Conservation (phyloP, 2,888 invertebrate species). For the Nineta flava region DNA sequence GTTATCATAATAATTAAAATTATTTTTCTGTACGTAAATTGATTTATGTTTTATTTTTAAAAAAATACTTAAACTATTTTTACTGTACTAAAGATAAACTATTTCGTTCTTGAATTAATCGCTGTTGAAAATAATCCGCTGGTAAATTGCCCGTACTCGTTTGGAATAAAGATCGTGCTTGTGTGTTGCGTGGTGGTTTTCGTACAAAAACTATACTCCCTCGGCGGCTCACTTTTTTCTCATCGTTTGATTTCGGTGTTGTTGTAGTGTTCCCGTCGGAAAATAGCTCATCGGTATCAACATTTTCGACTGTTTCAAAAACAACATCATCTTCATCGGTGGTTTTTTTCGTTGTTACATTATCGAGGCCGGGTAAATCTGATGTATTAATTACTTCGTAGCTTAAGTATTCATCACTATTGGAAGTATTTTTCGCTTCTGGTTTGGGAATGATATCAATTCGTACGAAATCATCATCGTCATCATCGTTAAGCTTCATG, state of each 20-base stretch:
- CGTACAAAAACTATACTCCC: background rate
- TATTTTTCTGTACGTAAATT: too few species aligned
- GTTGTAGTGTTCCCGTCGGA: background rate
- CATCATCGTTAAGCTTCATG: background rate
- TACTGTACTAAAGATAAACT: background rate
- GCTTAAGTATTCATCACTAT: background rate
- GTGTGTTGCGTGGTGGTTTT: background rate
- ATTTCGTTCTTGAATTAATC: background rate
- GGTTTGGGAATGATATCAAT: background rate
- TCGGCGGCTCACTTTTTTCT: background rate
- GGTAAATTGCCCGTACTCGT: conserved; percentile 4
- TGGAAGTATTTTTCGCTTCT: background rate
- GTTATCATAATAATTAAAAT: background rate
- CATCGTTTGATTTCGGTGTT: background rate
- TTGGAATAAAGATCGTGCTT: background rate
- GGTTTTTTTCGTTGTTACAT: background rate
- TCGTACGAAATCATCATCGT: background rate
- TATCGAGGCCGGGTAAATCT: background rate
- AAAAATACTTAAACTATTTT: too few species aligned
- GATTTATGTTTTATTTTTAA: too few species aligned
- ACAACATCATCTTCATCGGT: background rate
- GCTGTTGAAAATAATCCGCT: background rate
- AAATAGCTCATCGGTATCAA: conserved; percentile 1
- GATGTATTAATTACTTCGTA: background rate
- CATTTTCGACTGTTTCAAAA: conserved; percentile 3